These are phyloP conservation scores for Leucozona laternaria DNA, from an alignment of 2,888 invertebrate species.

Conservation along the genomic window DNA sequence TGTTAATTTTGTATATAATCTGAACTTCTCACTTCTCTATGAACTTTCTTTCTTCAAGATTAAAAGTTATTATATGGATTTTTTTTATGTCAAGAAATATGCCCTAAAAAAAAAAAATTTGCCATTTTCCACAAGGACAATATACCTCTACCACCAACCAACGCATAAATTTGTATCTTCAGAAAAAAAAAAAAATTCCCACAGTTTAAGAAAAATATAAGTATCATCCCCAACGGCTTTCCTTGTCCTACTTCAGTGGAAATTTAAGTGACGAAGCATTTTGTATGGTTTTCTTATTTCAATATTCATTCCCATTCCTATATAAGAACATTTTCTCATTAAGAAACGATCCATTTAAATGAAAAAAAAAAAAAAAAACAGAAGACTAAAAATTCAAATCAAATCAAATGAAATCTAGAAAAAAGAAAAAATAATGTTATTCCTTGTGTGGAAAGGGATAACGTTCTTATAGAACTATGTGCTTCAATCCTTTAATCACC, in stretches of 20 bases:
- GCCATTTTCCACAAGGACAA: background rate
- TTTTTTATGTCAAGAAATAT: slow-evolving; percentile 13
- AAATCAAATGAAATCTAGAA: slow-evolving; percentile 13
- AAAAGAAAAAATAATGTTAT: slow-evolving; percentile 21
- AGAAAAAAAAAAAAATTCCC: background rate
- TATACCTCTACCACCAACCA: background rate
- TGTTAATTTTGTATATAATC: background rate
- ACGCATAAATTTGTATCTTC: background rate
- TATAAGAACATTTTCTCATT: slow-evolving; percentile 24
- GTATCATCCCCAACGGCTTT: slow-evolving; percentile 24
- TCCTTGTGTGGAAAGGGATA: slow-evolving; percentile 11
- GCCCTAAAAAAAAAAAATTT: slow-evolving; percentile 2
- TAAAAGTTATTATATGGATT: background rate
- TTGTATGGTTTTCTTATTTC: slow-evolving; percentile 13
- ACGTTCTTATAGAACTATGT: background rate
- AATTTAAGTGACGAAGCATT: slow-evolving; percentile 24
- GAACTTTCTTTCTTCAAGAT: background rate
- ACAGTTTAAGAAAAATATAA: slow-evolving; percentile 8
- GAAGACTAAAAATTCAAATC: slow-evolving; percentile 25
- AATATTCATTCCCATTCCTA: background rate
- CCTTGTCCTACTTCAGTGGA: slow-evolving; percentile 23
- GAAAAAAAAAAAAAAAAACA: background rate
- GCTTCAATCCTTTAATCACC: slow-evolving; percentile 21
- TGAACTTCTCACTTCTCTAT: slow-evolving; percentile 9
- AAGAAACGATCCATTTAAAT: slow-evolving; percentile 31